These are phyloP conservation scores for Ploceus nigricollis DNA, from an alignment of 2,113 vertebrate species.

Conservation along the genomic window DNA sequence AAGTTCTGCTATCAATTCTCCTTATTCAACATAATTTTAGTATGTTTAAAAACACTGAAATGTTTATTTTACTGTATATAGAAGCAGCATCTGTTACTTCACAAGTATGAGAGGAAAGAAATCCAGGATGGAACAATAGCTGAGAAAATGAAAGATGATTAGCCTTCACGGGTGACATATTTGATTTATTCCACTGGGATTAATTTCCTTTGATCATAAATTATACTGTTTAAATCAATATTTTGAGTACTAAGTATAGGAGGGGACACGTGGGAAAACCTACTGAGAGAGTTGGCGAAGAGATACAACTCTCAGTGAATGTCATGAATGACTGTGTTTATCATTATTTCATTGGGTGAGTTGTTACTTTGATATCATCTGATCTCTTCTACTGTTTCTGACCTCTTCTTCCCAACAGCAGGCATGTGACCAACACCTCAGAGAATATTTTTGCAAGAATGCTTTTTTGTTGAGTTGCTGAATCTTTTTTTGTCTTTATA, in stretches of 20 bases:
- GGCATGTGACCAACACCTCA: background rate
- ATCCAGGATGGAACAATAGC: background rate
- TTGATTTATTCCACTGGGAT: slow-evolving; percentile 70
- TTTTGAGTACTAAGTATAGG: slow-evolving; percentile 52
- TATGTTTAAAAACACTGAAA: background rate
- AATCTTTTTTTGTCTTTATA: background rate
- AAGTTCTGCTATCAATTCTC: background rate
- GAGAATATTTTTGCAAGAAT: background rate
- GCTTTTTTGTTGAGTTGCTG: background rate
- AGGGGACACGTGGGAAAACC: slow-evolving; percentile 10
- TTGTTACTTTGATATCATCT: slow-evolving; percentile 27
- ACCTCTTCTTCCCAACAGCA: slow-evolving; percentile 33
- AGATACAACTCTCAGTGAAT: background rate
- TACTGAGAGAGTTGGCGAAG: slow-evolving; percentile 22
- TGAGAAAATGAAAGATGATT: slow-evolving; percentile 67
- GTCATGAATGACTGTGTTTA: slow-evolving; percentile 13
- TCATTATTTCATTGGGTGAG: slow-evolving; percentile 27
- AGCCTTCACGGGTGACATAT: slow-evolving; percentile 65
- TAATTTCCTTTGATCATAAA: slow-evolving; percentile 68
- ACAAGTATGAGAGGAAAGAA: slow-evolving; percentile 1
- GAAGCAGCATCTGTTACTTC: slow-evolving; percentile 27
- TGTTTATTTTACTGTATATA: background rate
- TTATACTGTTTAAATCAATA: slow-evolving; percentile 67
- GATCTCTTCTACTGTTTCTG: background rate
- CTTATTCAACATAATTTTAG: background rate